Percentiles rank a stretch among this genome's conserved stretches.
phyloP scores from a whole-genome alignment of 1,140 invertebrate species.

The Monomorium pharaonis region DNA sequence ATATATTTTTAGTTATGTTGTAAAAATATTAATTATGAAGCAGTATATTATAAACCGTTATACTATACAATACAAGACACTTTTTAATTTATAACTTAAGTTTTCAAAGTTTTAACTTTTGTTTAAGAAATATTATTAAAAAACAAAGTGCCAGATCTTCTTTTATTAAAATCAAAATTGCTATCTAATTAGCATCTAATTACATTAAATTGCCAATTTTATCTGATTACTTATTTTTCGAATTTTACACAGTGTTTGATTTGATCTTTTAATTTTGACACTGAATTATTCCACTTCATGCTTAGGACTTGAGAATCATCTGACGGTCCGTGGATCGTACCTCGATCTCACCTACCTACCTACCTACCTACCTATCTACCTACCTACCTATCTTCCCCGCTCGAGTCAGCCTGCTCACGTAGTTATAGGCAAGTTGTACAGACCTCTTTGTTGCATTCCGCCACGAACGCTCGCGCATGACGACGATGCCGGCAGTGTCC shows the following conservation, averaged over 20 bases:
- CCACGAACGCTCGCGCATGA: slow-evolving; percentile 50
- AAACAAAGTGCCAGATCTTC: too few species aligned
- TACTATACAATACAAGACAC: too few species aligned
- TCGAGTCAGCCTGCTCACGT: slow-evolving; percentile 28
- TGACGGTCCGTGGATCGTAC: slow-evolving; percentile 52
- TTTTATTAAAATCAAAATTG: neutral
- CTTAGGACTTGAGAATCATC: slow-evolving; percentile 30
- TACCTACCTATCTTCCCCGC: slow-evolving; percentile 42
- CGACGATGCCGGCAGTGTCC: slow-evolving; percentile 71
- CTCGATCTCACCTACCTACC: slow-evolving; percentile 46
- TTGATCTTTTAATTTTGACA: neutral
- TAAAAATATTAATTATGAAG: too few species aligned
- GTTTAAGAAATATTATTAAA: too few species aligned
- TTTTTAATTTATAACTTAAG: too few species aligned
- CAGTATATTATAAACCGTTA: too few species aligned
- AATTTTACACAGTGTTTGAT: too few species aligned
- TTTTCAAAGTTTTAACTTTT: too few species aligned
- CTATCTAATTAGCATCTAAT: neutral
- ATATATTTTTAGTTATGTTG: too few species aligned
- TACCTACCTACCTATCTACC: slow-evolving; percentile 51
- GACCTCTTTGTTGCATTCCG: slow-evolving; percentile 75
- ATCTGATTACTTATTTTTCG: neutral
- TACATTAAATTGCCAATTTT: neutral
- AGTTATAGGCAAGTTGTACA: slow-evolving; percentile 61
- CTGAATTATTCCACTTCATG: neutral